Conservation (phyloP, 2,113 vertebrate genomes). For the Mungos mungo region DNA sequence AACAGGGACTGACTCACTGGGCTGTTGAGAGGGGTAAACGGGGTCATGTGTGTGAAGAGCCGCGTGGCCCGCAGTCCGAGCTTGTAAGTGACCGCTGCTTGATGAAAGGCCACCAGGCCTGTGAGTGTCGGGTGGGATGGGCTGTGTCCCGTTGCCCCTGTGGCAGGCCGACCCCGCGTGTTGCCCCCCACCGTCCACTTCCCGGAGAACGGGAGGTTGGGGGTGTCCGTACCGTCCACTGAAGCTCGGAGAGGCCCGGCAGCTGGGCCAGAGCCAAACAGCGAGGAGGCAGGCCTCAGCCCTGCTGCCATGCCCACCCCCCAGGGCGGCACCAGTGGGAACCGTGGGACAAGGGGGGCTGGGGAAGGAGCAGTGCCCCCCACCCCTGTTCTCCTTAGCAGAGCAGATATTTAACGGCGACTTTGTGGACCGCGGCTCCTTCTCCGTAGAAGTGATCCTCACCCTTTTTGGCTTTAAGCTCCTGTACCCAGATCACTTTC, state of each 20-base stretch:
- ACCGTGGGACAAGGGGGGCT: too few relatives aligned
- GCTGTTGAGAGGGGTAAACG: background rate
- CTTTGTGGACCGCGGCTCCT: conserved; percentile 96
- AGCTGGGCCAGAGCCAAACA: background rate
- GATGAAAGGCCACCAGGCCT: background rate
- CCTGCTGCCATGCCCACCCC: accelerated
- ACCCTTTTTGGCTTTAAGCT: conserved; percentile 97
- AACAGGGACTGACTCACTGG: background rate
- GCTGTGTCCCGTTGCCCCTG: accelerated
- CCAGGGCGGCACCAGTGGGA: background rate
- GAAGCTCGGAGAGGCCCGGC: background rate
- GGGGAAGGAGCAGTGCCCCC: background rate
- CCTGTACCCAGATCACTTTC: conserved; percentile 92
- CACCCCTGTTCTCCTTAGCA: conserved; percentile 34
- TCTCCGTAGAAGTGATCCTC: conserved; percentile 95
- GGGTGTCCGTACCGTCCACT: background rate
- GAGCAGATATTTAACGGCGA: conserved; percentile 95
- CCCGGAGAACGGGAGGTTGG: background rate
- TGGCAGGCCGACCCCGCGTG: background rate
- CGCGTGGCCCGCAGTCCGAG: accelerated
- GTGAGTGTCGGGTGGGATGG: background rate
- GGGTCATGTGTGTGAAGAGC: accelerated
- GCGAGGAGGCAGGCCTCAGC: background rate
- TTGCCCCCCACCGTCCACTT: background rate
- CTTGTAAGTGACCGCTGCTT: background rate